phyloP scores from a whole-genome alignment of 2,113 vertebrate species.

The Plecturocebus donacophilus region DNA sequence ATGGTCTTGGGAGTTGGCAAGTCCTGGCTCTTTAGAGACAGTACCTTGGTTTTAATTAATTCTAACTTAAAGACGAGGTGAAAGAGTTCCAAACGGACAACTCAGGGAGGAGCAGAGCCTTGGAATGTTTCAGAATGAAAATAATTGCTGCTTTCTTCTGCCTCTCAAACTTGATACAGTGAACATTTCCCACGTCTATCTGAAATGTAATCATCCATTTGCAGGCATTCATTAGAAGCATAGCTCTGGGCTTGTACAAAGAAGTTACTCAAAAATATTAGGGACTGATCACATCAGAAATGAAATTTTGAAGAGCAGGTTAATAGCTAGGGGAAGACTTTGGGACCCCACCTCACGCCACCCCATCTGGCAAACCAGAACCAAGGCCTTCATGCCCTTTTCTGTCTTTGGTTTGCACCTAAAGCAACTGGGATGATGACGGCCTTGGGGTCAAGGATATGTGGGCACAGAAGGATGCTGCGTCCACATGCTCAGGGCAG shows the following conservation, averaged over 20 bases:
- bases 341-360: not conserved
- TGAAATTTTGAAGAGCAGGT: not conserved
- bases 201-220: not conserved
- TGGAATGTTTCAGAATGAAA: not conserved
- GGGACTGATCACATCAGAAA: not conserved
- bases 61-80: not conserved
- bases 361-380: not conserved
- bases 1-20: accelerated
- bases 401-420: not conserved
- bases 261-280: not conserved
- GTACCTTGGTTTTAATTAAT: not conserved
- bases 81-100: not conserved
- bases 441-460: not conserved
- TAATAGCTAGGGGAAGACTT: not conserved
- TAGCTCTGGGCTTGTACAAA: not conserved
- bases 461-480: not conserved
- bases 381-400: not conserved
- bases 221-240: not conserved
- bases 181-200: not conserved
- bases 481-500: not conserved
- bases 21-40: not conserved
- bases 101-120: not conserved
- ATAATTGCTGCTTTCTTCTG: not conserved
- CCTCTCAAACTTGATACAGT: not conserved
- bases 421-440: not conserved